Conservation (phyloP, 2,113 vertebrate genomes). For the Lucifuga dentata region DNA sequence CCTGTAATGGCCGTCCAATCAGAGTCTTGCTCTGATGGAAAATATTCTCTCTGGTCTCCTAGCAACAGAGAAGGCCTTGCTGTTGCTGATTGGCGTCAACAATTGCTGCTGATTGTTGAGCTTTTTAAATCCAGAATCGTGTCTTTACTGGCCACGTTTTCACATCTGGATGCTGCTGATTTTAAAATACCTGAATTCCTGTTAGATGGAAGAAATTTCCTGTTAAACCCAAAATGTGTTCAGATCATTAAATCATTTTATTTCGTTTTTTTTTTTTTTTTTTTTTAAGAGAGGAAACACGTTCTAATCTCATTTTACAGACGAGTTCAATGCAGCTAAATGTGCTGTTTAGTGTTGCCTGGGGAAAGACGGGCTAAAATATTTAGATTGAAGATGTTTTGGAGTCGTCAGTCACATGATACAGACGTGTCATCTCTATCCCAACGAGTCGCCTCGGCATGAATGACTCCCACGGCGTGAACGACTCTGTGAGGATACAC, state of each 20-base stretch:
- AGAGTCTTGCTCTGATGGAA: conserved; percentile 7
- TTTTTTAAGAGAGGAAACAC: too few species aligned
- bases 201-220: not conserved
- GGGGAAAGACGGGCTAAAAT: too few species aligned
- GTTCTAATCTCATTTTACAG: too few species aligned
- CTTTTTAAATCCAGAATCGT: conserved; percentile 8
- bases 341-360: too few species aligned
- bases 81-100: conserved; percentile 56
- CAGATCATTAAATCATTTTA: not conserved
- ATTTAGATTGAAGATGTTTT: too few species aligned
- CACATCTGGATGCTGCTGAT: not conserved
- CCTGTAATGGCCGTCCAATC: conserved; percentile 39
- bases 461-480: too few species aligned
- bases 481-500: too few species aligned
- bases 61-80: conserved; percentile 51
- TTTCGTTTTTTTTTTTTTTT: too few species aligned
- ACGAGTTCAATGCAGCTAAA: too few species aligned
- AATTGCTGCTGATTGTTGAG: conserved; percentile 18
- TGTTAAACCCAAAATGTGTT: not conserved
- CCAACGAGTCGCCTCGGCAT: too few species aligned
- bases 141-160: conserved; percentile 12
- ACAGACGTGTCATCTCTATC: too few species aligned
- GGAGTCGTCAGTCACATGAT: too few species aligned
- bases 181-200: not conserved
- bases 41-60: conserved; percentile 53